Evolutionary conservation across 2,113 vertebrate genomes (phyloP).

Genomic region (Heteronetta atricapilla): DNA sequence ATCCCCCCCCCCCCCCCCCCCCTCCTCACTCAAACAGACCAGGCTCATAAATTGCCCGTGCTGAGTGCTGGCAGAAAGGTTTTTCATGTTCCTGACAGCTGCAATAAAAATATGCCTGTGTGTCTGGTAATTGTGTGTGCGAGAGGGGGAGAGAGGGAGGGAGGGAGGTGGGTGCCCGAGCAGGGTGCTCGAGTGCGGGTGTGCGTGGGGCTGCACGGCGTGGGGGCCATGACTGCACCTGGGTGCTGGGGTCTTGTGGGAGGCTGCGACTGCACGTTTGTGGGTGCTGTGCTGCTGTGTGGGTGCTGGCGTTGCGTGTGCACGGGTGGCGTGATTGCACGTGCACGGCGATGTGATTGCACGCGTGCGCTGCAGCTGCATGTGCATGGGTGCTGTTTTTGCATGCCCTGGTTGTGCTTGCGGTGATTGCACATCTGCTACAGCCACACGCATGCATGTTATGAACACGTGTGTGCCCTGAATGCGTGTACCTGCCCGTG

Average conservation of each 20-base stretch:
- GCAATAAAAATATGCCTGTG: constrained; percentile 63
- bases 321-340: neutral
- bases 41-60: constrained; percentile 60
- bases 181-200: neutral
- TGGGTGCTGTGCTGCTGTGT: no score
- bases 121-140: neutral
- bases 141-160: neutral
- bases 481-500: no score
- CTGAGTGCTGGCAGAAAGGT: constrained; percentile 63
- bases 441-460: neutral
- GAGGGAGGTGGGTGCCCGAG: neutral
- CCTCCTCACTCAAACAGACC: constrained; percentile 33
- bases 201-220: rapidly evolving
- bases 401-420: neutral
- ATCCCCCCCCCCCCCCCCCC: neutral
- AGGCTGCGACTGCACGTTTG: no score
- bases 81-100: constrained; percentile 61
- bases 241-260: no score
- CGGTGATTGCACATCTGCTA: no score
- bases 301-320: rapidly evolving
- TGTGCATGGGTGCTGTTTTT: neutral
- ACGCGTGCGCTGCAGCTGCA: neutral
- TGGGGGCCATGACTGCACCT: rapidly evolving
- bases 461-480: neutral
- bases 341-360: neutral